Base-by-base conservation (phyloP, 2,797 vertebrate species). In the Oryzias sinensis region DNA sequence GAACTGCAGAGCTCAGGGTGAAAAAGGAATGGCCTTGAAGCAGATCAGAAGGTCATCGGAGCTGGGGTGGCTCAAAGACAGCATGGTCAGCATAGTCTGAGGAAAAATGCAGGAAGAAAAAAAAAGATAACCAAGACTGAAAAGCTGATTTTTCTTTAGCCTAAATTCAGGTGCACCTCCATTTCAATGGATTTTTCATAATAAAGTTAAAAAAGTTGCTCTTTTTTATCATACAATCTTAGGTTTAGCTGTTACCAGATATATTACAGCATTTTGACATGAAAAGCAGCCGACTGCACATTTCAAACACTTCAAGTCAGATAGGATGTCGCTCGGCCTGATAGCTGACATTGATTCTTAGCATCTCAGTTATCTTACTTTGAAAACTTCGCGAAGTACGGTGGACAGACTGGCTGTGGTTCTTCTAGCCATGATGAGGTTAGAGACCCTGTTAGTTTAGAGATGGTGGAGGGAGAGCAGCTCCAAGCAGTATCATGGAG, bases 371-470 rank as follows among this genome's bases (percentile, higher is more conserved):
- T 60, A 33, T 70, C 65, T 72, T 14, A 20, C 53, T 61, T 56
- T 53, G 49, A 48, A 61, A 48, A 72, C 68, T 79, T 81, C 70
- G 81, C 55, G 82, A 80, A 53, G 80, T 82, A 69, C 64, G 44
- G 66, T 53, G 54, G 59, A 78, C 50, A 37, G 61, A 56, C 81
- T 81, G 83, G 82, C 81, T 77, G 72, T 68, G 56, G 33, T 59
- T 76, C 43, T 15, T 58, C 56, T 65, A 45, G 60, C 80, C 80
- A 76, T 50, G 65, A 51, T 22, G 22, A 43, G 85, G 81, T 87
- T 85, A 79, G 24, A 68, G 80, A 62, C 76, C 71, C 80, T 14
- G 48, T 25, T 62, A 49, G 70, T 58, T 68, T 66, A 65, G 22
- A 59, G 56, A 62, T 59, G 43, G 65, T 52, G 59, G 58, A 72